Evolutionary conservation across 2,888 invertebrate species (phyloP), one percentile per base, ranked within the genome.

Genomic region (Taenaris catops): DNA sequence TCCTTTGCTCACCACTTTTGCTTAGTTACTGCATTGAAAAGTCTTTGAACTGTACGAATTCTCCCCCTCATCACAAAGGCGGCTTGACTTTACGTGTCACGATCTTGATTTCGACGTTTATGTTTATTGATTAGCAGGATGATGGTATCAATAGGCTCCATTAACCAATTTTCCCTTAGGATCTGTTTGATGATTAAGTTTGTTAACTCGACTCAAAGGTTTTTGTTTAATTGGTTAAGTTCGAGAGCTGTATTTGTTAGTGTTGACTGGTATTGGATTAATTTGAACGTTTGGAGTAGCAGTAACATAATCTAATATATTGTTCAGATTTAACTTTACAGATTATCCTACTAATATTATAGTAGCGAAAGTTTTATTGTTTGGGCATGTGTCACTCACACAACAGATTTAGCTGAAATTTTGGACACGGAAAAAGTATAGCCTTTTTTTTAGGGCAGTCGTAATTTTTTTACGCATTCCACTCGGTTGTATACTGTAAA

Each of bases 81-180:
- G 24, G 32, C 57, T 58, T 58, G 60, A 63, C 63, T 69, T 76
- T 65, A 65, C 67, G 64, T 65, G 64, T 64, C 63, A 62, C 60
- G 60, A 66, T 68, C 73, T 63, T 61, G 63, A 69, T 68, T 66
- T 62, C 58, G 74, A 76, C 78, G 59, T 80, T 81, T 76, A 79
- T 80, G 75, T 72, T 72, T 80, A 83, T 84, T 78, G 83, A 81
- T 80, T 75, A 75, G 66, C 61, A 56, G 48, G 52, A 56, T 53
- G 63, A 64, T 55, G 67, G 63, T 63, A 62, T 74, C 64, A 71
- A 74, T 70, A 76, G 79, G 75, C 71, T 70, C 76, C 79, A 81
- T 83, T 81, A 80, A 70, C 71, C 79, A 79, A 81, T 81, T 79
- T 70, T 37, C 68, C 56, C 69, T 70, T 61, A 58, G 70, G 61